Evolutionary conservation across 2,797 vertebrate species (phyloP), one percentile per base, ranked within the genome.

Genomic region (Diplodus puntazzo): DNA sequence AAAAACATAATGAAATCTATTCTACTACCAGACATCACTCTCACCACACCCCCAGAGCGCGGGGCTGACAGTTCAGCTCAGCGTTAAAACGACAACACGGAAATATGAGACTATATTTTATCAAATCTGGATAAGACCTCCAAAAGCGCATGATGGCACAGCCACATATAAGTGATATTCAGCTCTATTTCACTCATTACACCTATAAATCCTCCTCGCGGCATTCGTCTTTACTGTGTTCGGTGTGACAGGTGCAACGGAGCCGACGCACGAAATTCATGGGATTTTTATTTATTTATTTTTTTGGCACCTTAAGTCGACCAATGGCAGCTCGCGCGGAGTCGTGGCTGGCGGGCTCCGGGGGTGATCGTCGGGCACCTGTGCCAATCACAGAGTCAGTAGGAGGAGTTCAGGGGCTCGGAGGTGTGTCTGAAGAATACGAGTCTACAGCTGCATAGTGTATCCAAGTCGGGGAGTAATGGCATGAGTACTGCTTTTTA

Each of bases 401-500:
- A 46, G 95, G 96, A 78, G 94, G 93, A 77, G 88, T 70, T 54
- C 3, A 11, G 59, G 49, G 16, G 63, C 49, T 75, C 30, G 88
- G 92, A 88, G 95, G 95, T 89, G 95, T 95, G 94, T 91, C 90
- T 79, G 82, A 75, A 61, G 87, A 90, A 83, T 69, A 86, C 84
- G 87, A 93, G 90, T 92, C 91, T 93, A 87, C 88, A 86, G 93
- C 93, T 91, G 93, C 93, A 92, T 80, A 94, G 83, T 89, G 94
- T 90, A 86, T 86, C 84, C 85, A 95, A 95, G 90, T 94, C 92
- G 79, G 79, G 91, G 93, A 95, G 92, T 94, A 94, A 95, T 95
- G 92, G 91, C 88, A 94, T 87, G 94, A 95, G 89, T 90, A 66
- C 86, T 87, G 92, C 88, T 87, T 91, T 86, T 77, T 81, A 88